phyloP scores from a whole-genome alignment of 2,888 invertebrate species.

The Criorhina ranunculi region DNA sequence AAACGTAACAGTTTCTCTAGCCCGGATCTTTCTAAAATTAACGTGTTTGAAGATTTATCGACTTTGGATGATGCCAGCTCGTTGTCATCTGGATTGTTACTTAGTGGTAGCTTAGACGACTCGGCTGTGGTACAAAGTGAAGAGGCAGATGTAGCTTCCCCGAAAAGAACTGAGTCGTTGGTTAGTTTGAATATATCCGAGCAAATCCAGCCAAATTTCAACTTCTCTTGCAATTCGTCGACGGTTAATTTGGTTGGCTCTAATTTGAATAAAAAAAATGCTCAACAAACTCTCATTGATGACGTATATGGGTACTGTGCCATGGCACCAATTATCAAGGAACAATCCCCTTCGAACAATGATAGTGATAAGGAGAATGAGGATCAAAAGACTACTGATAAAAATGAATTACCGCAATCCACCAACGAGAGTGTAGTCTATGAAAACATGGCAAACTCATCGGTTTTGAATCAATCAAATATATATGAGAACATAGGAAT shows the following conservation, averaged over 20 bases:
- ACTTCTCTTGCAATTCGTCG: conserved; percentile 83
- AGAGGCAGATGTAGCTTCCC: background rate
- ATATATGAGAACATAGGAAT: conserved; percentile 83
- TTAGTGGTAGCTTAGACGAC: conserved; percentile 79
- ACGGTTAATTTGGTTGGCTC: conserved; percentile 83
- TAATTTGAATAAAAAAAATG: conserved; percentile 80
- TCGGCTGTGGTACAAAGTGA: conserved; percentile 52
- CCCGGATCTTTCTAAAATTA: conserved; percentile 83
- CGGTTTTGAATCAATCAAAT: conserved; percentile 73
- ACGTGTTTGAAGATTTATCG: conserved; percentile 79
- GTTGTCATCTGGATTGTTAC: conserved; percentile 79
- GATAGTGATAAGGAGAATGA: conserved; percentile 76
- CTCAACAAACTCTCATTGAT: conserved; percentile 79
- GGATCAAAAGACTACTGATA: conserved; percentile 29
- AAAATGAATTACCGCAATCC: conserved; percentile 26
- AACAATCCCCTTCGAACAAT: conserved; percentile 72
- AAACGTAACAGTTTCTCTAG: conserved; percentile 84
- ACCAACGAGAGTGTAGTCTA: conserved; percentile 81
- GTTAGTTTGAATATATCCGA: conserved; percentile 82
- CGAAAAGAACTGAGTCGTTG: conserved; percentile 78
- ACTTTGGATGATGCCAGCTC: conserved; percentile 77
- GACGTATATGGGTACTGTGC: conserved; percentile 83
- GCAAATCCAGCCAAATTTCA: conserved; percentile 83
- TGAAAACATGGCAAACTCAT: conserved; percentile 80
- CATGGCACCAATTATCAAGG: conserved; percentile 83